Base-by-base conservation (phyloP, 2,113 vertebrate genomes). In the Camelus bactrianus region DNA sequence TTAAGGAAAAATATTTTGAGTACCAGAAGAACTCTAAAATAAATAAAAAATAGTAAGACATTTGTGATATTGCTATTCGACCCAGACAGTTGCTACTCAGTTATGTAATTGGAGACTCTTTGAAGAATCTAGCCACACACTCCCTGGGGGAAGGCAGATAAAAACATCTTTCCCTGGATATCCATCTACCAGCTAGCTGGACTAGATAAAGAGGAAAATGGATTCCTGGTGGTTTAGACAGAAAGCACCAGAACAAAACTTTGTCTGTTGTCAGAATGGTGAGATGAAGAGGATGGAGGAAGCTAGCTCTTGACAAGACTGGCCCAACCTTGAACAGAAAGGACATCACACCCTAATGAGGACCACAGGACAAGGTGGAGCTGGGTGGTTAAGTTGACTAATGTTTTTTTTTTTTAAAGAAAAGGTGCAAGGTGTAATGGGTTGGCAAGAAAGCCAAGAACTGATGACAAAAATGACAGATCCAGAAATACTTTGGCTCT, bases 11-110 rank as follows among this genome's bases (percentile, higher is more conserved):
- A 77, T 83, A 93, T 85, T 89, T 95, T 93, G 50, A 91, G 73
- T 94, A 80, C 52, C 58, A 96, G 58, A 93, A 91, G 60, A 94
- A 91, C 82, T 93, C 92, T 93, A 95, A 97, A 92, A 75, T 89
- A 91, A 85, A 94, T 67, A 76, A 64, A 82, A 81, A 93, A 83
- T 38, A 95, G 32, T 56, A 72, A 69, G 80, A 80, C 8, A 70
- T 38, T 88, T 3, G 13, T 80, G 76, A 93, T 58, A 72, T 5
- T 91, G 28, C 38, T 75, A 15, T 80, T 75, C 96, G 96, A 96
- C 81, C 48, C 48, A 89, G 72, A 89, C n/a, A n/a, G 20, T 60
- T 56, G 46, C 50, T 64, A 64, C 48, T 75, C 26, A 50, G 89
- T 95, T 96, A 79, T 70, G 38, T 89, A 95, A 96, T 14, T 82